Base-by-base conservation (phyloP, 2,888 invertebrate genomes). In the Drosophila paranaensis region DNA sequence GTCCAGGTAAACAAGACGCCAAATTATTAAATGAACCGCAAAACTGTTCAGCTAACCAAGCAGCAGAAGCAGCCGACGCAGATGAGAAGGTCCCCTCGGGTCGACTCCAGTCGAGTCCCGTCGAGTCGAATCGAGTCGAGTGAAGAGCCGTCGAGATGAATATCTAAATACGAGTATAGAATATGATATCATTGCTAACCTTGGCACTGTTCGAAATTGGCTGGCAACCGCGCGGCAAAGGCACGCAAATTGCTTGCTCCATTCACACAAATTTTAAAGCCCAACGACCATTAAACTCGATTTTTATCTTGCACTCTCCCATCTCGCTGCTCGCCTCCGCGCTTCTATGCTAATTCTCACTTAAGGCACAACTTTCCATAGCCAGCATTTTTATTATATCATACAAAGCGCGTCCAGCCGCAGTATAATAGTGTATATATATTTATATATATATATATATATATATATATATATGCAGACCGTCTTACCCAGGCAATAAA, bases 1-100 rank as follows among this genome's bases (percentile, higher is more conserved):
- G 61, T 71, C 60, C 80, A 79, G 88, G 88, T 87, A 85, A 87
- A 88, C 81, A 87, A 88, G 71, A 81, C 78, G 83, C 77, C 75
- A 74, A 70, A 82, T 87, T 79, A 85, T 83, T 88, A 83, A 89
- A 87, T 89, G 89, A 89, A 87, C 88, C 87, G 81, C 79, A 88
- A 87, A 89, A 88, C 88, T 85, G 89, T 89, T 81, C 79, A 88
- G 82, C 81, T 77, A 71, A 64, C 76, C 69, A 55, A 71, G 65
- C 51, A 63, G 60, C 64, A 65, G 35, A 25, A 40, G 27, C 54
- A 54, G 43, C 40, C 61, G 51, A 13, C 51, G 2, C 14, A 8
- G 30, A 30, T 13, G 13, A 27, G 27, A 27, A 1, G 20, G 25
- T 37, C 13, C 33, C 6, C 20, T 20, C 20, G 20, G 20, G n/a